Percentiles rank a stretch among this genome's conserved stretches.
Evolutionary conservation across 2,888 invertebrate genomes (phyloP).

Genomic region (Chelonus formosanus): DNA sequence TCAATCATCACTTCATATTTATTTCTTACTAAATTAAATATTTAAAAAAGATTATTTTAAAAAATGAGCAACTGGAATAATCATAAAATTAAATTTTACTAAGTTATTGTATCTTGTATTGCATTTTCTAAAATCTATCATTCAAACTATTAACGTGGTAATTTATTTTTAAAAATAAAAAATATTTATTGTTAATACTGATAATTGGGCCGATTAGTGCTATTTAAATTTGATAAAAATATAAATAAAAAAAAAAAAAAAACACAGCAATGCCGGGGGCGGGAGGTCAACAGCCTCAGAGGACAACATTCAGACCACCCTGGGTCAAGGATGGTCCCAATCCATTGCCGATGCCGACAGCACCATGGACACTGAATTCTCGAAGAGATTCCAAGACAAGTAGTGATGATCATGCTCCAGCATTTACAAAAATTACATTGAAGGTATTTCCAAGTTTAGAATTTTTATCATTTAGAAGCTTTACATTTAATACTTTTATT

Average conservation of each 20-base stretch:
- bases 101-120: no score
- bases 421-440: constrained; percentile 60
- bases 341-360: constrained; percentile 69
- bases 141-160: no score
- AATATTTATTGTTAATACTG: no score
- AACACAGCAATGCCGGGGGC: constrained; percentile 62
- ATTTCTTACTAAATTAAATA: constrained; percentile 10
- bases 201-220: no score
- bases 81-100: no score
- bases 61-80: no score
- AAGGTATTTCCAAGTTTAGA: constrained; percentile 50
- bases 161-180: no score
- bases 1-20: no score
- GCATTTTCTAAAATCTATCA: no score
- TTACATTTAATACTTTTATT: no score
- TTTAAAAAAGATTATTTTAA: background rate
- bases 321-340: constrained; percentile 77
- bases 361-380: constrained; percentile 72
- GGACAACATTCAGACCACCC: constrained; percentile 77
- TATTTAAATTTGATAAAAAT: no score
- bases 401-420: constrained; percentile 56
- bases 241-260: background rate
- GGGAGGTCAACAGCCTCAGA: constrained; percentile 68
- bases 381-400: constrained; percentile 59
- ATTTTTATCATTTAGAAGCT: background rate